Evolutionary conservation across 64 coral and sea anemone species (phyloP).

Genomic region (Porites australiensis): DNA sequence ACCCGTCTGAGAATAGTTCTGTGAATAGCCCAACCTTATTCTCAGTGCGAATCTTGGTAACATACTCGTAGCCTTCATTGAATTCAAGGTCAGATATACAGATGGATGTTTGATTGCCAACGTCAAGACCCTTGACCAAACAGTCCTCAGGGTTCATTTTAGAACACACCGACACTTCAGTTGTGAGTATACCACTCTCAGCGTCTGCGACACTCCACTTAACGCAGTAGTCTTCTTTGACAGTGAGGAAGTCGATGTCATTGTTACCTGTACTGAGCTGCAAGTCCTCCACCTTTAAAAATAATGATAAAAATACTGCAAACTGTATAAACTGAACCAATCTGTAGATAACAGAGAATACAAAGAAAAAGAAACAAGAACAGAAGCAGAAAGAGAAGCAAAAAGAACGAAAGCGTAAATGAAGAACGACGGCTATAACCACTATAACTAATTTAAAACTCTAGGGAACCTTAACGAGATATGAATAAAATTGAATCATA

Average conservation of each 20-base stretch:
- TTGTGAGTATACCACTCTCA: slow-evolving; percentile 71
- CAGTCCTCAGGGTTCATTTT: slow-evolving; percentile 56
- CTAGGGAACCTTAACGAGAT: too few relatives aligned
- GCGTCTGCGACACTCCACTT: slow-evolving; percentile 52
- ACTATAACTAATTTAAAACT: too few relatives aligned
- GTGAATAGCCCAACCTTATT: slow-evolving; percentile 70
- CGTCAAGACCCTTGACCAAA: slow-evolving; percentile 44
- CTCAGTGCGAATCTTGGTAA: slow-evolving; percentile 39
- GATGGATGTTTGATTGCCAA: slow-evolving; percentile 53
- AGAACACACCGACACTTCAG: slow-evolving; percentile 80
- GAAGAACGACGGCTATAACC: too few relatives aligned
- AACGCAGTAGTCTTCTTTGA: slow-evolving; percentile 69
- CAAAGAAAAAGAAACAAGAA: not conserved
- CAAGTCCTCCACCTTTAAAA: slow-evolving; percentile 62
- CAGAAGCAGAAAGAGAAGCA: too few relatives aligned
- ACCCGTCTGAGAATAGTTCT: slow-evolving; percentile 62
- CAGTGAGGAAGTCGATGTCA: slow-evolving; percentile 72
- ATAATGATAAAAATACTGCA: not conserved
- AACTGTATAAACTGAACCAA: not conserved
- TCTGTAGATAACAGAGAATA: not conserved
- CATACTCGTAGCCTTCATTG: slow-evolving; percentile 73
- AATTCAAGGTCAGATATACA: slow-evolving; percentile 81
- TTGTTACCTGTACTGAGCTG: slow-evolving; percentile 9
- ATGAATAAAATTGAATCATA: too few relatives aligned
- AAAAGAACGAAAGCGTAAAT: too few relatives aligned